These are phyloP conservation scores for Ariolimax columbianus DNA, from an alignment of 2,888 invertebrate genomes.

Conservation along the genomic window DNA sequence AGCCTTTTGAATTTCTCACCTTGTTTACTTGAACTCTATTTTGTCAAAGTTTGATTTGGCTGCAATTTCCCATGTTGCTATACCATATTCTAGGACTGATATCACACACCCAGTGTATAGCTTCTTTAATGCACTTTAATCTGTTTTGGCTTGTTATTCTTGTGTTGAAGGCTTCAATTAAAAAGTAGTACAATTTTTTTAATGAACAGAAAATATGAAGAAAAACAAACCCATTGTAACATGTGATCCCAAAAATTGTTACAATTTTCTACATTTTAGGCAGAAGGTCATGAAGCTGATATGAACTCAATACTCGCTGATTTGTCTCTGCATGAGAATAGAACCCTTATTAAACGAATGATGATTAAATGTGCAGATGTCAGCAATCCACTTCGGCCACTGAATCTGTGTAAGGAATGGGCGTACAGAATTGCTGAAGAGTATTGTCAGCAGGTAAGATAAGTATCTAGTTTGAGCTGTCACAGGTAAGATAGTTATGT, in stretches of 20 bases:
- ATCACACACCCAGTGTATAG: no score
- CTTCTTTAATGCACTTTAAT: no score
- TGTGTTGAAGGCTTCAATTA: no score
- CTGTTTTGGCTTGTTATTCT: no score
- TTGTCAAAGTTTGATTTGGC: no score
- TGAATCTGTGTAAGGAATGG: slow-evolving; percentile 90
- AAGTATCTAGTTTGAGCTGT: background rate
- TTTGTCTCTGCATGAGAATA: slow-evolving; percentile 84
- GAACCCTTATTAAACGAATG: slow-evolving; percentile 91
- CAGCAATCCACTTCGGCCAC: slow-evolving; percentile 94
- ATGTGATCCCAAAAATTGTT: background rate
- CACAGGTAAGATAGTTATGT: background rate
- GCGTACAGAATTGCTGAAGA: slow-evolving; percentile 96
- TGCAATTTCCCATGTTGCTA: no score
- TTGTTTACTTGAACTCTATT: no score
- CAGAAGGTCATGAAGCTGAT: slow-evolving; percentile 45
- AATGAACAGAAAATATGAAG: no score
- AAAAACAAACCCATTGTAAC: no score
- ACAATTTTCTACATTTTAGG: slow-evolving; percentile 25
- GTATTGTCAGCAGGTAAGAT: slow-evolving; percentile 89
- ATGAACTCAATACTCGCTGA: slow-evolving; percentile 56
- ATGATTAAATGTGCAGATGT: slow-evolving; percentile 99
- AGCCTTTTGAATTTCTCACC: no score
- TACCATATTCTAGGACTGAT: no score
- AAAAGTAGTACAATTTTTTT: no score